Base-by-base conservation (phyloP, 2,113 vertebrate species). In the Amphiprion percula region DNA sequence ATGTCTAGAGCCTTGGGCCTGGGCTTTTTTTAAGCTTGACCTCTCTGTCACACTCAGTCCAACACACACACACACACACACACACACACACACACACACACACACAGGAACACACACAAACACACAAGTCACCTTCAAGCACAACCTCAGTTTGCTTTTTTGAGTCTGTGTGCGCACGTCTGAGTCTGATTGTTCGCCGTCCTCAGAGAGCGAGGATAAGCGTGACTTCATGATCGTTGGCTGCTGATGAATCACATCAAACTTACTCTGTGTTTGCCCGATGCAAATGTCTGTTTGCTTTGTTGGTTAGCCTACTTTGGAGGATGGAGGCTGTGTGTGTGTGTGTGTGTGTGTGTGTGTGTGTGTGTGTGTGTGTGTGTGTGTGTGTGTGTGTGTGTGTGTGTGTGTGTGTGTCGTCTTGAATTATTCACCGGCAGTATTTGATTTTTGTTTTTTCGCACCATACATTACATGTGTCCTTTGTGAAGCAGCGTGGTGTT, bases 281-380 rank as follows among this genome's bases (percentile, higher is more conserved):
- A 89, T 84, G 83, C 79, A 88, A 84, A 88, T 82, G 88, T 63
- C 76, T 88, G 84, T 87, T 91, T 90, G 86, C 88, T 83, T 72
- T 90, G 78, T 76, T 75, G 80, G 85, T 86, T 84, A 81, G 73
- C 81, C 76, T 77, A 73, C 82, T 92, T 85, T 66, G 61, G 83
- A 82, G 69, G 73, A 78, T 3, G 12, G 70, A 28, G 39, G 53
- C 70, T 47, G 37, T 10, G 46, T 47, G 69, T 58, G 78, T 66
- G 9, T 47, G 37, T 10, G 46, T 47, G 69, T 47, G 37, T 10
- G 46, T 47, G 69, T 47, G 37, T 10, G 46, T 47, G 69, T 47
- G 37, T 10, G 46, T 47, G 69, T 47, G 37, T 10, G 46, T 47
- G 69, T 47, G 37, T 10, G 46, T 41, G 69, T 47, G 37, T 10